Evolutionary conservation across 1,140 invertebrate genomes (phyloP).

Genomic region (Elysia chlorotica): DNA sequence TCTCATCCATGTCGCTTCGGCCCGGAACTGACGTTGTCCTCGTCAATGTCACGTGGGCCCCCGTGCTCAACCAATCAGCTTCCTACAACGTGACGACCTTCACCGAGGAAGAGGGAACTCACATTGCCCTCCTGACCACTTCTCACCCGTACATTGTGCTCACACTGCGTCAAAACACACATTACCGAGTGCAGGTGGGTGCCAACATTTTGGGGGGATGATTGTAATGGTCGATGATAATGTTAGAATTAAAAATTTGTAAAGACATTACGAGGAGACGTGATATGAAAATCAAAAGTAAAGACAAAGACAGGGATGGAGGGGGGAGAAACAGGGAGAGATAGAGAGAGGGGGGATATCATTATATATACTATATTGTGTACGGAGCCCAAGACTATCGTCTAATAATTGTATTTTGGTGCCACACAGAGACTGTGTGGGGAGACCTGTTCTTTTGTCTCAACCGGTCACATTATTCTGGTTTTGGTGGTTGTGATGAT

Average conservation of each 20-base stretch:
- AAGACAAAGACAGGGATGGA: too few relatives aligned
- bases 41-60: conserved; percentile 28
- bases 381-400: neutral
- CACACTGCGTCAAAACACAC: conserved; percentile 5
- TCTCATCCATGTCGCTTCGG: conserved; percentile 1
- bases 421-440: neutral
- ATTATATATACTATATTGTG: neutral
- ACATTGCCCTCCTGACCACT: neutral
- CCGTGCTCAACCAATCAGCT: conserved; percentile 12
- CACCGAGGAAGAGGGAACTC: neutral
- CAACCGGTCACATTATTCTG: too few relatives aligned
- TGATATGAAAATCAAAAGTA: too few relatives aligned
- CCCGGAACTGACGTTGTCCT: neutral
- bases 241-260: too few relatives aligned
- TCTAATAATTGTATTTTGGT: neutral
- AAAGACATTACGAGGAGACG: too few relatives aligned
- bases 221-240: too few relatives aligned
- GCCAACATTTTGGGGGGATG: too few relatives aligned
- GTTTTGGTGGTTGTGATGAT: too few relatives aligned
- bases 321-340: too few relatives aligned
- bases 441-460: neutral
- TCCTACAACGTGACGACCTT: conserved; percentile 13
- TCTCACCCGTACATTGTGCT: conserved; percentile 1
- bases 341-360: too few relatives aligned
- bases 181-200: conserved; percentile 9